Percentiles rank a stretch among this genome's conserved stretches.
phyloP scores from a whole-genome alignment of 2,797 vertebrate species.

The Dermochelys coriacea region DNA sequence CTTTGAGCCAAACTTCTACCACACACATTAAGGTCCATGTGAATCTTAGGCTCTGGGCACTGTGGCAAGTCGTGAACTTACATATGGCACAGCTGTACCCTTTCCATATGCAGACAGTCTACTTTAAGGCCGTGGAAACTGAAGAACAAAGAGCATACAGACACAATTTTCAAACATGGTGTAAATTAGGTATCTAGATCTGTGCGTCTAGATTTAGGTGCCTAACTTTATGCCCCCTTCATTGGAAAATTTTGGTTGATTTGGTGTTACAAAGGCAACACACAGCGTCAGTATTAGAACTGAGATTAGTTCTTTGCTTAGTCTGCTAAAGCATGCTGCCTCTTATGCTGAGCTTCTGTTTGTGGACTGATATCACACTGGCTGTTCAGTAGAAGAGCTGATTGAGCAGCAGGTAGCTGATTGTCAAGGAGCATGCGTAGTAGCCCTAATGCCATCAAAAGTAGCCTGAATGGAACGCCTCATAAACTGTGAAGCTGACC shows the following conservation, averaged over 20 bases:
- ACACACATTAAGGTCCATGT: not conserved
- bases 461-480: not conserved
- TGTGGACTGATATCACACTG: not conserved
- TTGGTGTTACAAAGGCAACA: not conserved
- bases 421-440: not conserved
- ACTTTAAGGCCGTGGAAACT: not conserved
- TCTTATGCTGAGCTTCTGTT: not conserved
- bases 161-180: not conserved
- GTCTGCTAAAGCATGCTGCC: no score
- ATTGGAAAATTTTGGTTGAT: not conserved
- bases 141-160: not conserved
- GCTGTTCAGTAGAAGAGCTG: not conserved
- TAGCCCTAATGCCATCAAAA: not conserved
- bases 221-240: not conserved
- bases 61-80: not conserved
- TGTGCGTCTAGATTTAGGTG: not conserved
- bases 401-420: not conserved
- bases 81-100: not conserved
- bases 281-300: not conserved
- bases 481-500: no score
- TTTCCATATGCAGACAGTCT: not conserved
- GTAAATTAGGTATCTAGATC: not conserved
- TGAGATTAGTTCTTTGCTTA: not conserved
- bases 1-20: constrained; percentile 27
- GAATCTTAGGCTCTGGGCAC: not conserved